Evolutionary conservation across 2,888 invertebrate genomes (phyloP).

Genomic region (Pegoplata infirma): DNA sequence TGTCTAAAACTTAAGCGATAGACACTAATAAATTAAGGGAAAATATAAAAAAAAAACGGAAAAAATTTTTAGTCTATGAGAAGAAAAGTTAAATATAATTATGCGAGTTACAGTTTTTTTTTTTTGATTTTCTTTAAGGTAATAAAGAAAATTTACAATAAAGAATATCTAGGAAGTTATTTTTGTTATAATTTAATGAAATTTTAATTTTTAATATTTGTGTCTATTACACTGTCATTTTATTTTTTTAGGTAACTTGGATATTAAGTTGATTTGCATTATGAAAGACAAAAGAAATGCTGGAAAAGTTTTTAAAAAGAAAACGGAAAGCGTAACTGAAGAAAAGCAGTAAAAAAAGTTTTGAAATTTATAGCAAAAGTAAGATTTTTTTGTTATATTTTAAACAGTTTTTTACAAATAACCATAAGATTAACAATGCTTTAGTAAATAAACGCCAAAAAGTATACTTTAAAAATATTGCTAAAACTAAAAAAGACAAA

Average conservation of each 20-base stretch:
- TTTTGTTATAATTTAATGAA: not conserved
- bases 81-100: not conserved
- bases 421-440: too few species aligned
- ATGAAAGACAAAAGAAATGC: not conserved
- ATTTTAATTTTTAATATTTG: constrained; percentile 1
- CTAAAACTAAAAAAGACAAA: too few species aligned
- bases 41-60: not conserved
- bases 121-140: too few species aligned
- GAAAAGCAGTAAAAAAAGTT: not conserved
- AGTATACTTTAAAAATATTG: too few species aligned
- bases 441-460: too few species aligned
- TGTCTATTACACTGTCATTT: not conserved
- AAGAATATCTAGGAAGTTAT: not conserved
- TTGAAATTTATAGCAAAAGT: too few species aligned
- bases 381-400: too few species aligned
- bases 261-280: not conserved
- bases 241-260: not conserved
- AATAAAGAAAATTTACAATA: not conserved
- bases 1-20: not conserved
- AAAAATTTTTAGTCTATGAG: not conserved
- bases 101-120: not conserved
- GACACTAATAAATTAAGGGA: constrained; percentile 20
- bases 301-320: not conserved
- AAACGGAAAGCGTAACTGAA: too few species aligned
- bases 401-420: too few species aligned